Conservation (phyloP, 1,140 invertebrate species). For the Lamellibrachia luymesi region DNA sequence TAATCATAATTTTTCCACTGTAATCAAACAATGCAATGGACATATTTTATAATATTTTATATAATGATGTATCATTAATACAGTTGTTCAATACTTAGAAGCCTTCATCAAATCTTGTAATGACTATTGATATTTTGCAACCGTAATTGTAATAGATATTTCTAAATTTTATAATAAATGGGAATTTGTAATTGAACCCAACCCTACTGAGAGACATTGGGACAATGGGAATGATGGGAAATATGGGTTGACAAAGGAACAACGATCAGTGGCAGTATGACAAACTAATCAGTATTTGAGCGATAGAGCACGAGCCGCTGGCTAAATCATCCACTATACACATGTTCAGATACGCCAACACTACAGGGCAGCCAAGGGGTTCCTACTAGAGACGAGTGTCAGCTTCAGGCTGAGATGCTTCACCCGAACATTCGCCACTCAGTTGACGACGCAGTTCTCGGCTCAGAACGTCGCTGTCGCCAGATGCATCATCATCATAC, state of each 20-base stretch:
- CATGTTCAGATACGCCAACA: no score
- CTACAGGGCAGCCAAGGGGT: neutral
- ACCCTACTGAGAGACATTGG: no score
- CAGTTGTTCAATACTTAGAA: neutral
- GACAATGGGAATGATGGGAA: neutral
- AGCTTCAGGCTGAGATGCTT: neutral
- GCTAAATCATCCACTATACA: neutral
- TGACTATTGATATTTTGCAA: no score
- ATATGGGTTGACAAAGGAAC: neutral
- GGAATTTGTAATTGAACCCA: no score
- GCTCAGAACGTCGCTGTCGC: neutral
- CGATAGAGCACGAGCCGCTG: neutral
- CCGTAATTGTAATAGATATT: no score
- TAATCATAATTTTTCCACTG: neutral
- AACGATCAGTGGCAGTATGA: neutral
- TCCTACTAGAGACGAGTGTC: neutral
- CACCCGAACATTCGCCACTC: neutral
- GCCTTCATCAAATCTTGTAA: neutral
- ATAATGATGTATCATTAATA: neutral
- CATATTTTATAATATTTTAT: no score
- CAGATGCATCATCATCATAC: slow-evolving; percentile 50
- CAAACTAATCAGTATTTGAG: neutral
- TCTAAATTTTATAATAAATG: no score
- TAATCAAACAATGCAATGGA: neutral
- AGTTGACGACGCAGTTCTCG: neutral